These are phyloP conservation scores for Temnothorax curvispinosus DNA, from an alignment of 1,140 invertebrate genomes.

Conservation along the genomic window DNA sequence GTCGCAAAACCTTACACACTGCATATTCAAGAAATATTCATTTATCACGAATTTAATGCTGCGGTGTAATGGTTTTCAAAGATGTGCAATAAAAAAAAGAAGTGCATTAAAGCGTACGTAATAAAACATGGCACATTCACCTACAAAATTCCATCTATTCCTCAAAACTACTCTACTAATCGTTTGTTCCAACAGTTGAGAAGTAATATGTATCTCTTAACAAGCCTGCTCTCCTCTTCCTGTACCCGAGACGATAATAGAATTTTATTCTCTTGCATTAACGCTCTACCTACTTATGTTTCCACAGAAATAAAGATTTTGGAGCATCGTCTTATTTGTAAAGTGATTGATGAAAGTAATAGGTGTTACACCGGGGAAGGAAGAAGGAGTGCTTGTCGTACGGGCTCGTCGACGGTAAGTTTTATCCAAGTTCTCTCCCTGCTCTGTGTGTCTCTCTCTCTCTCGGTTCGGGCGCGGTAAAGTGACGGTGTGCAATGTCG, in stretches of 20 bases:
- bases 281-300: neutral
- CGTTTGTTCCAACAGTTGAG: neutral
- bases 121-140: neutral
- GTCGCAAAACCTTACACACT: neutral
- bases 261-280: neutral
- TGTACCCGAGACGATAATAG: neutral
- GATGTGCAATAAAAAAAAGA: slow-evolving; percentile 33
- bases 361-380: neutral
- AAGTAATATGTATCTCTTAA: neutral
- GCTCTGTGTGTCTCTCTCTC: neutral
- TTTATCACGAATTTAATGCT: neutral
- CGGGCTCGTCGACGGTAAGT: slow-evolving; percentile 32
- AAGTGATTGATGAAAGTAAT: slow-evolving; percentile 29
- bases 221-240: neutral
- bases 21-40: slow-evolving; percentile 9
- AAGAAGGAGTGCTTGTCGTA: slow-evolving; percentile 10
- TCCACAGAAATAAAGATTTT: slow-evolving; percentile 24
- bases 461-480: slow-evolving; percentile 55
- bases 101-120: slow-evolving; percentile 10
- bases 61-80: slow-evolving; percentile 16
- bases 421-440: slow-evolving; percentile 19
- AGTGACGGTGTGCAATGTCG: slow-evolving; percentile 64
- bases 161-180: neutral
- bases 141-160: neutral
- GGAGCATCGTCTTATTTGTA: neutral